Evolutionary conservation across 2,888 invertebrate genomes (phyloP), one percentile per base, ranked within the genome.

Genomic region (Leptarthrus brevirostris): DNA sequence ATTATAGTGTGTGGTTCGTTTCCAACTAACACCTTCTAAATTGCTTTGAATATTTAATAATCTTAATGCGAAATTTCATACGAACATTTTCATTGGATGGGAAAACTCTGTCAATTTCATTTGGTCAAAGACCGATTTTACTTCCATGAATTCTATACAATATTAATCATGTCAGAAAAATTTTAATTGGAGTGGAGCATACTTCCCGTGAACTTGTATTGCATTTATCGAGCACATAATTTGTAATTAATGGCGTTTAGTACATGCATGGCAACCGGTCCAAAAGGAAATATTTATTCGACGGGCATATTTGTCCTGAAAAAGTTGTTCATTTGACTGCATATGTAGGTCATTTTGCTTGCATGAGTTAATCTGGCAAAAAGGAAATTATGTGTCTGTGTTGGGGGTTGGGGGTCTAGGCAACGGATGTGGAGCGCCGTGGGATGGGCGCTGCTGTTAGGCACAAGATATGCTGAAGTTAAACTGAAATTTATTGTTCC

Each of bases 401-500:
- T 14, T 34, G 14, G 58, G 34, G 36, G 20, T 20, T 14, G 6
- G n/a, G 44, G 34, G 16, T n/a, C 34, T 47, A 12, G 26, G 16
- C 30, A 16, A 34, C 18, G 52, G 16, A 30, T 52, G 44, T 18
- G 30, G 20, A 12, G 52, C 18, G 30, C 12, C n/a, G 16, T 49
- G 20, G 18, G 4, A 6, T 4, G 26, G 30, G 12, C 30, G 24
- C 69, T 69, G 5, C 10, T 52, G 49, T 16, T 69, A 52, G 26
- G 16, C 69, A 69, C 69, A 69, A 52, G 49, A 52, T 49, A 69
- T 61, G 52, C 52, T 69, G 52, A 52, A 69, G 52, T 69, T 69
- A 69, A 69, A 49, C 69, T 69, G 52, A 69, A 69, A 69, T 69
- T 69, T 69, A 69, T 69, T 69, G 69, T 69, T 69, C 36, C 20